Percentiles rank a stretch among this genome's conserved stretches.
Evolutionary conservation across 2,888 invertebrate species (phyloP).

Genomic region (Syrista parreyssii): DNA sequence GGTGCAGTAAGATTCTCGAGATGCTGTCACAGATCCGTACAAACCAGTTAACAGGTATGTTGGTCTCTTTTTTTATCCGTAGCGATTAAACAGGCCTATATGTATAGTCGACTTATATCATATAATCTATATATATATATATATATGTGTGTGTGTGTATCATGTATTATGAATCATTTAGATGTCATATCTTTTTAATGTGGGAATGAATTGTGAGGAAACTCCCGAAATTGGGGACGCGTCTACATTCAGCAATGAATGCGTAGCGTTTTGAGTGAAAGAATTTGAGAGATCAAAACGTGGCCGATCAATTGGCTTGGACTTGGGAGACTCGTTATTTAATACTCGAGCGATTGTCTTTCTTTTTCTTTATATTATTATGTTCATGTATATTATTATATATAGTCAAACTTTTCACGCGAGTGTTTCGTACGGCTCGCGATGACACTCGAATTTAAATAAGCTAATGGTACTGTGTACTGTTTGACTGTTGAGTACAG

Average conservation of each 20-base stretch:
- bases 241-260: neutral
- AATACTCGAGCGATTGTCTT: too few species aligned
- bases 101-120: neutral
- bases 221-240: neutral
- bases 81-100: neutral
- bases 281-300: neutral
- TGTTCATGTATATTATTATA: neutral
- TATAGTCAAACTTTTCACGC: neutral
- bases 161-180: too few species aligned
- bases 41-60: neutral
- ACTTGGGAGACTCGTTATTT: neutral
- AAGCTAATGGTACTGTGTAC: neutral
- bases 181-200: neutral
- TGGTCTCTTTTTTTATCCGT: neutral
- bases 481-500: too few species aligned
- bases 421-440: neutral
- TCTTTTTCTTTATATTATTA: neutral
- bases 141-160: too few species aligned
- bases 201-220: too few species aligned
- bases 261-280: neutral
- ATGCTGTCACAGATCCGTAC: neutral
- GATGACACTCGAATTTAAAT: neutral
- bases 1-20: neutral
- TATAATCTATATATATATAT: neutral
- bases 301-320: neutral